These are phyloP conservation scores for Emydocephalus ijimae DNA, from an alignment of 2,113 vertebrate species.

Conservation along the genomic window DNA sequence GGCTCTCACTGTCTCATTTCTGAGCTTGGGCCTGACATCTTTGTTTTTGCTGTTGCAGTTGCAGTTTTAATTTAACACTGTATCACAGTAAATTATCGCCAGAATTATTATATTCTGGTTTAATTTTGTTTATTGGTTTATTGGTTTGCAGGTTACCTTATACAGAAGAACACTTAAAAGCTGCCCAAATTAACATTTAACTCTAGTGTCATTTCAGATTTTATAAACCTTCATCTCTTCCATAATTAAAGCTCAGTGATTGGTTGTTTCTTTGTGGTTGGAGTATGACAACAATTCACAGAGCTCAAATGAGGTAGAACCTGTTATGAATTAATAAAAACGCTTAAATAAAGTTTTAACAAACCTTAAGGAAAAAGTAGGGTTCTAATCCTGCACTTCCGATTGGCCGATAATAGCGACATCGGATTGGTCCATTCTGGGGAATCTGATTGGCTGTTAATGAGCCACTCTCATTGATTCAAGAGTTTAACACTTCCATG, in stretches of 20 bases:
- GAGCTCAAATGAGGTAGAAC: neutral
- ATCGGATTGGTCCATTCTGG: too few species aligned
- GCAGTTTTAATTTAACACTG: neutral
- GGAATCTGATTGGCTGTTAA: too few species aligned
- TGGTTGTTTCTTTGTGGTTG: neutral
- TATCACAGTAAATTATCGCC: neutral
- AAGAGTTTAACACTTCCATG: too few species aligned
- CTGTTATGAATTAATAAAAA: too few species aligned
- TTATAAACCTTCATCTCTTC: neutral
- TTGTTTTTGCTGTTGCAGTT: neutral
- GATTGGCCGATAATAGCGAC: too few species aligned
- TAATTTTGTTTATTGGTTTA: neutral
- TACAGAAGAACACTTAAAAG: neutral
- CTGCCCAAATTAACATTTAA: neutral
- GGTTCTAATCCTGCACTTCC: too few species aligned
- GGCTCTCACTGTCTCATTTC: neutral
- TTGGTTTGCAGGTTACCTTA: neutral
- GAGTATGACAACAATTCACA: neutral
- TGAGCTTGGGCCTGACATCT: neutral
- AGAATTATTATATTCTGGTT: neutral
- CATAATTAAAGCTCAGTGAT: neutral
- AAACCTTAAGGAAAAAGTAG: too few species aligned
- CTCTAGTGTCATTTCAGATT: neutral
- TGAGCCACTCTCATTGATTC: too few species aligned
- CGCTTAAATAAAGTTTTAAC: too few species aligned